Evolutionary conservation across 2,888 invertebrate species (phyloP).

Genomic region (Rugalucina vietnamica): DNA sequence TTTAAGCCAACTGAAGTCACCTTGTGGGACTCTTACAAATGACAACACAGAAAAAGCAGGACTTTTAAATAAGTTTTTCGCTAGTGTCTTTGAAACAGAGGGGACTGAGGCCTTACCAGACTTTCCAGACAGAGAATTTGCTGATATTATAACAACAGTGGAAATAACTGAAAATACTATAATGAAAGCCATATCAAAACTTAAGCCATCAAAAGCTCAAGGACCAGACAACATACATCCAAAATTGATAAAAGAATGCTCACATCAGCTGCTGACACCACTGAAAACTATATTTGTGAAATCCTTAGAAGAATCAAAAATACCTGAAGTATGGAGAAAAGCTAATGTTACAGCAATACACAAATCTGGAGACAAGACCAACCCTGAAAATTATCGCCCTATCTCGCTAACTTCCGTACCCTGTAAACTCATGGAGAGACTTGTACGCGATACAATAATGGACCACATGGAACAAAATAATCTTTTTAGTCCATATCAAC

Average conservation of each 20-base stretch:
- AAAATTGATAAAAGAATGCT: not conserved
- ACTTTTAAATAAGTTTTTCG: constrained; percentile 18
- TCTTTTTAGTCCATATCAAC: not conserved
- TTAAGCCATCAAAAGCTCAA: not conserved
- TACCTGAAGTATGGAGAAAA: not conserved
- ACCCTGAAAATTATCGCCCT: not conserved
- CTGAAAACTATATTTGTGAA: not conserved
- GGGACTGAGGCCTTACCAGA: not conserved
- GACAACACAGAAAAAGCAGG: constrained; percentile 14
- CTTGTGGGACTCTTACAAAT: not conserved
- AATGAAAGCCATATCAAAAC: not conserved
- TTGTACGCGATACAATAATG: not conserved
- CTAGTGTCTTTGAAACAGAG: constrained; percentile 16
- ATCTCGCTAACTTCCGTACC: not conserved
- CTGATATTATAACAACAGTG: not conserved
- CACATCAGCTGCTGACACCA: not conserved
- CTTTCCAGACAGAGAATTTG: not conserved
- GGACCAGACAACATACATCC: not conserved
- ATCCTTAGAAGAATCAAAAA: not conserved
- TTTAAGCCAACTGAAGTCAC: not conserved
- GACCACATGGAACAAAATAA: not conserved
- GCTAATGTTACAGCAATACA: not conserved
- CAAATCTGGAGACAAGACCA: not conserved
- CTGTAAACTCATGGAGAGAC: not conserved
- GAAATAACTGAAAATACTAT: not conserved